Percentiles rank a stretch among this genome's conserved stretches.
These are phyloP conservation scores for Turritopsis rubra DNA, from an alignment of 30 jellyfish, hydroid and myxozoan genomes.

Conservation along the genomic window DNA sequence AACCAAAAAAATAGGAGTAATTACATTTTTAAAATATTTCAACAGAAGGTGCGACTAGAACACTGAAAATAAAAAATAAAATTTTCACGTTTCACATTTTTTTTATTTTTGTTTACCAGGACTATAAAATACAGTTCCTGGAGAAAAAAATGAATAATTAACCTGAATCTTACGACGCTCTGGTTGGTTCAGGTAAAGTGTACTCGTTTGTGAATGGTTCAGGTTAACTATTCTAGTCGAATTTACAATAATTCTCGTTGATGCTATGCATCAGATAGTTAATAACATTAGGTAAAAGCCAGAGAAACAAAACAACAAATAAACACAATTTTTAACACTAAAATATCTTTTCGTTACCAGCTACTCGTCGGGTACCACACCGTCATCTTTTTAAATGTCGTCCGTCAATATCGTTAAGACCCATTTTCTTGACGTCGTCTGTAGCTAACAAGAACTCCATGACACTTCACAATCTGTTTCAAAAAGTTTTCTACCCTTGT, in stretches of 20 bases:
- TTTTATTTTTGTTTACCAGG: background rate
- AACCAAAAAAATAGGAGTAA: background rate
- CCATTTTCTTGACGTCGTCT: too few species aligned
- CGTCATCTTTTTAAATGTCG: background rate
- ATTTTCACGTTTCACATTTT: background rate
- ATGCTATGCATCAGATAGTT: constrained; percentile 16
- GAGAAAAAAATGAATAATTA: background rate
- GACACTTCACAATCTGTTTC: constrained; percentile 23
- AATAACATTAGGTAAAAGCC: background rate
- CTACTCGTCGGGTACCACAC: background rate
- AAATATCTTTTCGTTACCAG: background rate
- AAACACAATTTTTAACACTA: background rate
- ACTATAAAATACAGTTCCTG: background rate
- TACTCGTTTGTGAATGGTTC: background rate
- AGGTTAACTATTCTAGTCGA: background rate
- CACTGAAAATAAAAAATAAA: background rate
- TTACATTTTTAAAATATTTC: background rate
- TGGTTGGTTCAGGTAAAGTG: background rate
- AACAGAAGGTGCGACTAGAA: background rate
- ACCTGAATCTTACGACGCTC: background rate
- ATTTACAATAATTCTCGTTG: background rate
- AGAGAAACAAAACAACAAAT: background rate
- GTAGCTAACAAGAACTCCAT: background rate
- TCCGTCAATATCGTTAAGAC: too few species aligned
- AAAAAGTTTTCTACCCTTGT: background rate